Conservation (phyloP, 2,113 vertebrate species). For the Phyllopteryx taeniolatus region DNA sequence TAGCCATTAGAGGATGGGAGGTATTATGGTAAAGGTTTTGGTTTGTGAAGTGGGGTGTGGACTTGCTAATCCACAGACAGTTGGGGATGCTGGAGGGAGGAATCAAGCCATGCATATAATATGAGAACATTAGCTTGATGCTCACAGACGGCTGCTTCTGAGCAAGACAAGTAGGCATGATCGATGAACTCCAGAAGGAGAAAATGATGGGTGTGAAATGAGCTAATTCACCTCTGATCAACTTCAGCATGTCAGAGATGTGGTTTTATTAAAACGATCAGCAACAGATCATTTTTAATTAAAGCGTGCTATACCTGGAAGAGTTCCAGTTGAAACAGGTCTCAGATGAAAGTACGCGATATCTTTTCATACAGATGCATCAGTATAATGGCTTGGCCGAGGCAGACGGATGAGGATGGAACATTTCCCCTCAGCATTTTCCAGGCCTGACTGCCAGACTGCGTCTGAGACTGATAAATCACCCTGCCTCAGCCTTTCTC, state of each 20-base stretch:
- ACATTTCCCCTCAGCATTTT: slow-evolving; percentile 53
- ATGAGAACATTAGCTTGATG: slow-evolving; percentile 69
- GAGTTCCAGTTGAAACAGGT: slow-evolving; percentile 16
- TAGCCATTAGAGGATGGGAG: slow-evolving; percentile 71
- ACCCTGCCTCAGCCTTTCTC: slow-evolving; percentile 68
- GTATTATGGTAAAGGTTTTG: slow-evolving; percentile 73
- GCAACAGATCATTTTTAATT: slow-evolving; percentile 17
- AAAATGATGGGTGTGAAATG: slow-evolving; percentile 38
- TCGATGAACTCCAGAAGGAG: slow-evolving; percentile 61
- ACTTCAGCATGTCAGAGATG: slow-evolving; percentile 17
- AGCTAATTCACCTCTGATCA: slow-evolving; percentile 23
- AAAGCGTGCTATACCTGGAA: slow-evolving; percentile 9
- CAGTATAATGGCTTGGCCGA: slow-evolving; percentile 38
- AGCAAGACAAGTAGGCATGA: slow-evolving; percentile 59
- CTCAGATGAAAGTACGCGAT: slow-evolving; percentile 30
- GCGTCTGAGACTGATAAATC: slow-evolving; percentile 73
- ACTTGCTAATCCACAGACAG: slow-evolving; percentile 67
- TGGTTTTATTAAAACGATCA: slow-evolving; percentile 19
- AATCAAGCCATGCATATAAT: slow-evolving; percentile 70
- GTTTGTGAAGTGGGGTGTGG: slow-evolving; percentile 71
- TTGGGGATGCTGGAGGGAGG: slow-evolving; percentile 64
- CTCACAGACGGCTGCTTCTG: slow-evolving; percentile 59
- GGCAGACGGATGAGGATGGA: slow-evolving; percentile 62
- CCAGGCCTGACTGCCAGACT: slow-evolving; percentile 61
- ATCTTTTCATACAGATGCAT: slow-evolving; percentile 53